Base-by-base conservation (phyloP, 92 coral and sea anemone genomes). In the Siderastrea radians region DNA sequence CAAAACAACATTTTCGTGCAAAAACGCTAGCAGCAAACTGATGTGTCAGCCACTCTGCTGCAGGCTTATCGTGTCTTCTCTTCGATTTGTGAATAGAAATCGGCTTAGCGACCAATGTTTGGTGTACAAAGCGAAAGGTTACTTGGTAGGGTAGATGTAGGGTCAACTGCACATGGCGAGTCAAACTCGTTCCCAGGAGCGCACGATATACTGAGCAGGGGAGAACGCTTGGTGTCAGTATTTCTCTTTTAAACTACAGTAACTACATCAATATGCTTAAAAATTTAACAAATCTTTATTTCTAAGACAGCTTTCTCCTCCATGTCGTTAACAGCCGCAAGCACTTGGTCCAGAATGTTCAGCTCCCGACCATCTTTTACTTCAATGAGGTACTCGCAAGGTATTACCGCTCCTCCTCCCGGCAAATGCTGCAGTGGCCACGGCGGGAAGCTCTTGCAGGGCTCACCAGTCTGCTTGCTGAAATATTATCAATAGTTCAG, bases 351-450 rank as follows among this genome's bases (percentile, higher is more conserved):
- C 38, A 84, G 46, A 26, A 26, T 26, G 46, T 51, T 57, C 43
- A 44, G 16, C 43, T 85, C 72, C 45, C 2, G 84, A 57, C 50
- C 61, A 16, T 58, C 58, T 74, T 89, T 89, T 8, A 84, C 61
- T 68, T 63, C 65, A 49, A 90, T 84, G 55, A 78, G 15, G 77
- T 78, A 90, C 44, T 67, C 49, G 82, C 89, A 88, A 9, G 91
- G 91, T n/a, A 88, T 71, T 9, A 84, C 90, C 49, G 89, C 84
- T 11, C 84, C 89, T 19, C 92, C 92, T 26, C 92, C 92, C 2
- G 79, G 77, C 26, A 60, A 54, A 14, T 89, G 92, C 47, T 77
- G 43, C 14, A n/a, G 62, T n/a, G 78, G 63, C 78, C 62, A 74
- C n/a, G 78, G 78, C 10, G 78, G 43, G 63, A 74, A 53, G 43